Percentiles rank a stretch among this genome's conserved stretches.
Conservation (phyloP, 2,113 vertebrate species). For the Solea solea region DNA sequence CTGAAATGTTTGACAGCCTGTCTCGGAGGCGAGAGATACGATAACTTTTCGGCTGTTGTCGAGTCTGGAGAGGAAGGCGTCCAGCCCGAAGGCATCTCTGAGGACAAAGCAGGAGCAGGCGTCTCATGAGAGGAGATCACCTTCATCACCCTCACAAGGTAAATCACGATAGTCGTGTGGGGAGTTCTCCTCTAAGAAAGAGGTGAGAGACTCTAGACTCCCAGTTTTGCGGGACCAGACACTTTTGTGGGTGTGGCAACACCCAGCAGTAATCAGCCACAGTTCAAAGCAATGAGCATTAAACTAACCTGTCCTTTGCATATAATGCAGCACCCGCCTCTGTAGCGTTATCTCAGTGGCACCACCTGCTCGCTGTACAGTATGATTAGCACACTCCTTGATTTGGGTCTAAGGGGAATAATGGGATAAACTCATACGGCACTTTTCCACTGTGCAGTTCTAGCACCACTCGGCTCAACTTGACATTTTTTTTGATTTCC, state of each 20-base stretch:
- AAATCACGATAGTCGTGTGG: slow-evolving; percentile 58
- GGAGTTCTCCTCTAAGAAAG: not conserved
- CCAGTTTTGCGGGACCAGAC: not conserved
- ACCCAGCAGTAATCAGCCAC: slow-evolving; percentile 29
- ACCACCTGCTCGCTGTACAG: slow-evolving; percentile 50
- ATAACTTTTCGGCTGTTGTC: slow-evolving; percentile 83
- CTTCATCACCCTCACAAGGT: slow-evolving; percentile 72
- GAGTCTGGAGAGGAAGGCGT: slow-evolving; percentile 64
- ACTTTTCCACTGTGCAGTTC: no score
- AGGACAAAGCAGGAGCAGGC: slow-evolving; percentile 51
- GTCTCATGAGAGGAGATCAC: slow-evolving; percentile 64
- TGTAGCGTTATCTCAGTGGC: slow-evolving; percentile 50
- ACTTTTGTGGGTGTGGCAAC: not conserved
- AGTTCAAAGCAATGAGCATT: slow-evolving; percentile 38
- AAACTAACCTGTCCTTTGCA: slow-evolving; percentile 21
- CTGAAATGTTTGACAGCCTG: slow-evolving; percentile 36
- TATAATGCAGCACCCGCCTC: slow-evolving; percentile 24
- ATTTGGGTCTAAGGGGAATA: slow-evolving; percentile 35
- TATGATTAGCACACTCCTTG: slow-evolving; percentile 45
- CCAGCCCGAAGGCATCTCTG: slow-evolving; percentile 37
- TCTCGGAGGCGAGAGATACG: slow-evolving; percentile 79
- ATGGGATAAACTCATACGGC: slow-evolving; percentile 26
- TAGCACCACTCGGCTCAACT: no score
- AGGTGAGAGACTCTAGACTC: not conserved
- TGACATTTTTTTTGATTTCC: no score